A percentile compares a stretch with the other conserved stretches of the same genome.
These are phyloP conservation scores for Onychomys torridus DNA, from an alignment of 2,797 vertebrate genomes.

Conservation along the genomic window DNA sequence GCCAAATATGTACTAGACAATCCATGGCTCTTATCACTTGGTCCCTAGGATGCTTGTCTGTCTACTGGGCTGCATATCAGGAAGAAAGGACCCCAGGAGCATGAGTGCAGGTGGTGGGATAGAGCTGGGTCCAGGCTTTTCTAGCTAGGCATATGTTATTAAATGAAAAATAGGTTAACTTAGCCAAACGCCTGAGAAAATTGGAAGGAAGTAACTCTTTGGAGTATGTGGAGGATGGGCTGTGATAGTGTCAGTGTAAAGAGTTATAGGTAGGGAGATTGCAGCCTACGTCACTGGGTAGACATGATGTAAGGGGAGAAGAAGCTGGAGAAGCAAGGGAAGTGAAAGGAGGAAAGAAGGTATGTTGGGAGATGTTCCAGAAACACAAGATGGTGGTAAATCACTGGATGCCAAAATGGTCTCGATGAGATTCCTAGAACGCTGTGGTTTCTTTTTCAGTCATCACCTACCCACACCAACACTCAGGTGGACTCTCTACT, in stretches of 20 bases:
- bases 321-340: not conserved
- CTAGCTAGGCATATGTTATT: not conserved
- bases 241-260: not conserved
- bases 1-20: not conserved
- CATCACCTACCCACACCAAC: not conserved
- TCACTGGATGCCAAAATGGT: not conserved
- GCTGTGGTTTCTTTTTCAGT: not conserved
- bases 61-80: not conserved
- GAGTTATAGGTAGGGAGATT: not conserved
- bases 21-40: not conserved
- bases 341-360: rapidly evolving
- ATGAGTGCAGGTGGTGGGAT: not conserved
- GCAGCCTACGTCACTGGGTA: not conserved
- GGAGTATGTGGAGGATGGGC: not conserved
- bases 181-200: not conserved
- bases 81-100: not conserved
- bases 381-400: not conserved
- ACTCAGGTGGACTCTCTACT: not conserved
- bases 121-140: not conserved
- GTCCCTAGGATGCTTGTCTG: not conserved
- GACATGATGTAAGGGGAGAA: not conserved
- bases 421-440: not conserved
- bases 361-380: not conserved
- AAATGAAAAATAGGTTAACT: not conserved
- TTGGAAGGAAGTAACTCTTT: not conserved